These are phyloP conservation scores for Neolamprologus modestus DNA, from an alignment of 2,113 vertebrate genomes.

Conservation along the genomic window DNA sequence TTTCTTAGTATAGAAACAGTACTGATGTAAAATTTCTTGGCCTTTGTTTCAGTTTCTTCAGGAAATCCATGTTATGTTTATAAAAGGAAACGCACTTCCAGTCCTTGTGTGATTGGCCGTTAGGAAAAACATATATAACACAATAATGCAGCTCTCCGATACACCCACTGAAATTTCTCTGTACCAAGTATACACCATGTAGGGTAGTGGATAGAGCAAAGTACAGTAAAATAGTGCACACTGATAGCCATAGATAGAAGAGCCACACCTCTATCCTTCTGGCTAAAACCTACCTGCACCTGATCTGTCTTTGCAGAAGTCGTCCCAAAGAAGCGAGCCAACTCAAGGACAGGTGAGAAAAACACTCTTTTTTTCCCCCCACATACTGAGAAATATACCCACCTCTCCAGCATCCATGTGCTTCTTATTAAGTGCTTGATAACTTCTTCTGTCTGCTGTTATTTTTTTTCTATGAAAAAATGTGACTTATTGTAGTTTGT, in stretches of 20 bases:
- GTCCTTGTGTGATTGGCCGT: background rate
- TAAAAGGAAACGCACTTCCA: slow-evolving; percentile 29
- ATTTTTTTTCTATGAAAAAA: background rate
- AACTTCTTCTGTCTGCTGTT: background rate
- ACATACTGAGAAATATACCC: background rate
- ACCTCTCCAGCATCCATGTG: background rate
- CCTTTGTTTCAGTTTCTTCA: background rate
- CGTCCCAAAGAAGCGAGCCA: slow-evolving; percentile 65
- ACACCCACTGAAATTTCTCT: background rate
- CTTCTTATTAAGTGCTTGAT: background rate
- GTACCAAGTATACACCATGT: slow-evolving; percentile 23
- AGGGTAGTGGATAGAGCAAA: slow-evolving; percentile 16
- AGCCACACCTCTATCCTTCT: slow-evolving; percentile 32
- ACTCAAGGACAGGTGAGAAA: slow-evolving; percentile 62
- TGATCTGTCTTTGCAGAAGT: slow-evolving; percentile 53
- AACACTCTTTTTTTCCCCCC: accelerated
- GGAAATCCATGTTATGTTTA: background rate
- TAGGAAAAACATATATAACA: background rate
- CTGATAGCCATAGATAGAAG: slow-evolving; percentile 20
- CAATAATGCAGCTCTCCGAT: background rate
- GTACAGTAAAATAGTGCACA: background rate
- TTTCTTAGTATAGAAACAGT: background rate
- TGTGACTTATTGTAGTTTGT: background rate
- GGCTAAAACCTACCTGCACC: slow-evolving; percentile 17
- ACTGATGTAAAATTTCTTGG: background rate